A percentile compares a stretch with the other conserved stretches of the same genome.
These are phyloP conservation scores for Eudasyphora cyanicolor DNA, from an alignment of 2,888 invertebrate genomes.

Conservation along the genomic window DNA sequence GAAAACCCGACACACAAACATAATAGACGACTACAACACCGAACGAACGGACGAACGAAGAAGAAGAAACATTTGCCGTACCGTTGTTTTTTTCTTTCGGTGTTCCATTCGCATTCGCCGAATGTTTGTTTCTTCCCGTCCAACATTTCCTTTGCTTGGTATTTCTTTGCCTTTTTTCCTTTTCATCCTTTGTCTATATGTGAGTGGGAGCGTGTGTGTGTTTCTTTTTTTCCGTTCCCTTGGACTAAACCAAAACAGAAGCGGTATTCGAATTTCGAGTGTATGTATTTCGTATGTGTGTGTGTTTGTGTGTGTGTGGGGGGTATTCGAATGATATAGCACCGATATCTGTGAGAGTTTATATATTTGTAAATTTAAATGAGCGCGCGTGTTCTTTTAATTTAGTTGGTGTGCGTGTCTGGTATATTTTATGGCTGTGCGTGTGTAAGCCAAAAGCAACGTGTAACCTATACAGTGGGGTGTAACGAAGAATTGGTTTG, in stretches of 20 bases:
- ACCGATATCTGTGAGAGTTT: not conserved
- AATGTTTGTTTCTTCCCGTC: too few relatives aligned
- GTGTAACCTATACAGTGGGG: not conserved
- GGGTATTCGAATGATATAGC: not conserved
- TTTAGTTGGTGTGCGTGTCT: slow-evolving; percentile 17
- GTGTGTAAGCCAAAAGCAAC: not conserved
- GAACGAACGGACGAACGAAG: not conserved
- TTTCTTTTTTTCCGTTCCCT: not conserved
- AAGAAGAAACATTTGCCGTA: slow-evolving; percentile 20
- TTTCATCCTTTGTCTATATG: not conserved
- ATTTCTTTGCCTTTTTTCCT: not conserved
- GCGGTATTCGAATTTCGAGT: slow-evolving; percentile 5
- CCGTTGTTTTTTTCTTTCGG: not conserved
- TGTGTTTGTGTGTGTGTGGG: not conserved
- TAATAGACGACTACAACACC: not conserved
- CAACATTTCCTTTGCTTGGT: slow-evolving; percentile 2
- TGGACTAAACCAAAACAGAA: not conserved
- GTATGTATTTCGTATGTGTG: not conserved
- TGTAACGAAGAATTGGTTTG: too few relatives aligned
- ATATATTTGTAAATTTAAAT: slow-evolving; percentile 26
- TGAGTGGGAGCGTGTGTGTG: too few relatives aligned
- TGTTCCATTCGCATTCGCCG: too few relatives aligned
- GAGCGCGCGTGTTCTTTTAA: slow-evolving; percentile 55
- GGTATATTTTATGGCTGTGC: slow-evolving; percentile 10
- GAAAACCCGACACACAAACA: not conserved